These are phyloP conservation scores for Raja brachyura DNA, from an alignment of 2,113 vertebrate genomes.

Conservation along the genomic window DNA sequence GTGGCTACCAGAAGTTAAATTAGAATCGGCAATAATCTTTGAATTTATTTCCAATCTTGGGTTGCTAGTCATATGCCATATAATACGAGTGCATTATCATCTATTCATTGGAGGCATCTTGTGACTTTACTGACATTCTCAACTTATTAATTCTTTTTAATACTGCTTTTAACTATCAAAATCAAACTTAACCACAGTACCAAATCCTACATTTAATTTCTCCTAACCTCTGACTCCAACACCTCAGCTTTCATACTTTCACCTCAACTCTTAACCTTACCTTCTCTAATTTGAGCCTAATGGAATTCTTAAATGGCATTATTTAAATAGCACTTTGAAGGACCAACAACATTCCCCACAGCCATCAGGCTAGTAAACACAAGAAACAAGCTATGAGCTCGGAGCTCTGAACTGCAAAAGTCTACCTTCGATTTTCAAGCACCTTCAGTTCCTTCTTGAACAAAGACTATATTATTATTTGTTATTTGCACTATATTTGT, in stretches of 20 bases:
- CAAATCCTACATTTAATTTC: background rate
- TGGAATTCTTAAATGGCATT: background rate
- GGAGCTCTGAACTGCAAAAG: too few relatives aligned
- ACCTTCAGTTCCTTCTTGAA: too few relatives aligned
- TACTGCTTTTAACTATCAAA: too few relatives aligned
- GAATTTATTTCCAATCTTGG: background rate
- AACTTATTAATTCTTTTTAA: background rate
- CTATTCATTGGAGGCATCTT: background rate
- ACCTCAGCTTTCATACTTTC: too few relatives aligned
- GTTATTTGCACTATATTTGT: too few relatives aligned
- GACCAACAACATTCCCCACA: background rate
- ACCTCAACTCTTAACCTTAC: background rate
- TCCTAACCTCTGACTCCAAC: background rate
- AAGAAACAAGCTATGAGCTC: too few relatives aligned
- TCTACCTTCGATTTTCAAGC: too few relatives aligned
- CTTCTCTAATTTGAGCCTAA: background rate
- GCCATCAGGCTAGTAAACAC: too few relatives aligned
- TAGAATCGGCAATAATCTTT: background rate
- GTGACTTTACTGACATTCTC: background rate
- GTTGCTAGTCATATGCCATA: background rate
- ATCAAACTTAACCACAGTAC: too few relatives aligned
- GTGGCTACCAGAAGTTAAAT: background rate
- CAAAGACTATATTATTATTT: too few relatives aligned
- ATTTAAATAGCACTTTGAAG: background rate
- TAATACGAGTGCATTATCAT: background rate